phyloP scores from a whole-genome alignment of 1,140 invertebrate genomes.

The Leptonema lineaticorne region DNA sequence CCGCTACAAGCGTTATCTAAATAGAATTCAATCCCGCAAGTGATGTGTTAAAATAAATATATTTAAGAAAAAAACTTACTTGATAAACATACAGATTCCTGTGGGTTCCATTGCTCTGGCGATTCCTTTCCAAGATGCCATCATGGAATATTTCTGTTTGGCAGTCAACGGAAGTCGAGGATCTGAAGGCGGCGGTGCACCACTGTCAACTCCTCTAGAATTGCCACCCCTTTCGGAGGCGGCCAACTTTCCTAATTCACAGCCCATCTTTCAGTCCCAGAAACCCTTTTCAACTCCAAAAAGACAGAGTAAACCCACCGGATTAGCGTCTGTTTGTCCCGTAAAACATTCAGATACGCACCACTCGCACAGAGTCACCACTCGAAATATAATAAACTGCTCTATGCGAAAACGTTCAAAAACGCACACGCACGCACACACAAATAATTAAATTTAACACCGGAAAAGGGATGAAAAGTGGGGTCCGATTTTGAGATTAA shows the following conservation, averaged over 20 bases:
- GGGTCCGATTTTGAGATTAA: too few species aligned
- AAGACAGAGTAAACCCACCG: background rate
- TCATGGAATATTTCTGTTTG: conserved; percentile 83
- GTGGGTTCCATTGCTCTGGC: conserved; percentile 83
- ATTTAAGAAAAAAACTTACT: conserved; percentile 71
- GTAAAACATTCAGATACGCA: background rate
- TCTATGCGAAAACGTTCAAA: too few species aligned
- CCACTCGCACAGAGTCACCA: background rate
- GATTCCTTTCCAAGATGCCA: conserved; percentile 88
- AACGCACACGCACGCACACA: too few species aligned
- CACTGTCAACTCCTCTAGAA: conserved; percentile 46
- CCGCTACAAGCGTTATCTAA: too few species aligned
- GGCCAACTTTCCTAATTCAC: conserved; percentile 74
- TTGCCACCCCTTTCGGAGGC: conserved; percentile 55
- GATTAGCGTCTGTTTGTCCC: background rate
- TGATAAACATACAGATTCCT: conserved; percentile 87
- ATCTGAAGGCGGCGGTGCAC: conserved; percentile 65
- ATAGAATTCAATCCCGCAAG: too few species aligned
- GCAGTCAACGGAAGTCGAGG: conserved; percentile 79
- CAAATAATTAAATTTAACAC: too few species aligned
- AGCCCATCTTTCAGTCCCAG: conserved; percentile 63
- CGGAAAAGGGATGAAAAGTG: too few species aligned
- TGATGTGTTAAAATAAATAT: too few species aligned
- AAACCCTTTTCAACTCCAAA: conserved; percentile 6
- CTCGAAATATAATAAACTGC: background rate